A percentile compares a stretch with the other conserved stretches of the same genome.
Conservation (phyloP, 1,140 invertebrate species). For the Arctopsyche grandis region DNA sequence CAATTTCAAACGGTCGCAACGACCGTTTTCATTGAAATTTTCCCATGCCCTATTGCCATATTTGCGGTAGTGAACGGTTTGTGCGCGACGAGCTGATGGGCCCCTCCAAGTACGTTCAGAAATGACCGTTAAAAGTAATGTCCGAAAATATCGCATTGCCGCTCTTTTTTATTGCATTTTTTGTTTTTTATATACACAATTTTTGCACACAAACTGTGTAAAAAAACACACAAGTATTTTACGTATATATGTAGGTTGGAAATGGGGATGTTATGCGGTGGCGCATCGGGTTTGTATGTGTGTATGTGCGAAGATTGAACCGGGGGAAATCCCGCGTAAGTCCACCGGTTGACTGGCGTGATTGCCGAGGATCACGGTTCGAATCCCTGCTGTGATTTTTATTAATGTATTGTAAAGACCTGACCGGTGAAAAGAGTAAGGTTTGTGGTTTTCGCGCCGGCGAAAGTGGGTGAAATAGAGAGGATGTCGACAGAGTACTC, state of each 20-base stretch:
- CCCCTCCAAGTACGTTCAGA: constrained; percentile 8
- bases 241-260: background rate
- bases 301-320: constrained; percentile 40
- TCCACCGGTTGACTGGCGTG: constrained; percentile 30
- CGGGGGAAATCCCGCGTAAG: constrained; percentile 25
- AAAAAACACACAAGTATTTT: background rate
- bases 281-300: constrained; percentile 3
- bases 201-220: background rate
- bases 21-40: constrained; percentile 17
- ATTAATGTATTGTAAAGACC: constrained; percentile 31
- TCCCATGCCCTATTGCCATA: background rate
- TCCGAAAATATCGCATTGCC: background rate
- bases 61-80: constrained; percentile 2
- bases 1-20: background rate
- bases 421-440: background rate
- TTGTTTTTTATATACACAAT: constrained; percentile 1
- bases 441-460: too few species aligned
- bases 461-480: too few species aligned
- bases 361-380: constrained; percentile 44
- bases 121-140: constrained; percentile 27
- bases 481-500: too few species aligned
- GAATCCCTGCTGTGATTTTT: constrained; percentile 32
- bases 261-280: constrained; percentile 30
- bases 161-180: constrained; percentile 20
- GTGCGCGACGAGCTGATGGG: background rate